These are phyloP conservation scores for Phataginus tetradactyla DNA, from an alignment of 2,797 vertebrate genomes.

Conservation along the genomic window DNA sequence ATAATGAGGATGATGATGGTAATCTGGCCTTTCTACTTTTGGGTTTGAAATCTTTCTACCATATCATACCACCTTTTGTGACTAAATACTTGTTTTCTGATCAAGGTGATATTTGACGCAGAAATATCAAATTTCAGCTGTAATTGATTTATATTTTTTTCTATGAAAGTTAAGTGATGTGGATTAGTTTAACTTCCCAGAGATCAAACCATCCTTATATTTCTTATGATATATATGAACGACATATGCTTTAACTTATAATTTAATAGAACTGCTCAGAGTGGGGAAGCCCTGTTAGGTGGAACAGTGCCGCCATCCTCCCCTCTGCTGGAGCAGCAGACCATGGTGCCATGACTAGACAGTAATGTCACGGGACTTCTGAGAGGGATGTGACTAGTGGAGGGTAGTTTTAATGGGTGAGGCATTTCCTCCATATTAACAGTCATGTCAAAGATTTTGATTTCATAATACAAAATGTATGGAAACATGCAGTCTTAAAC, in stretches of 20 bases:
- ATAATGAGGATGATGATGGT: not conserved
- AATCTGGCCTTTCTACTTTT: not conserved
- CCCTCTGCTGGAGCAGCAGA: not conserved
- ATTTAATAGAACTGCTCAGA: not conserved
- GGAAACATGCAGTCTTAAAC: not conserved
- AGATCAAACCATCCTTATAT: not conserved
- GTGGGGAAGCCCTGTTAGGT: not conserved
- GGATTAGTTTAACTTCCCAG: not conserved
- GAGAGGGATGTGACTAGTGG: not conserved
- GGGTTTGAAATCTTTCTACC: not conserved
- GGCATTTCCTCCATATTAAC: not conserved
- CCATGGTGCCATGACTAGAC: not conserved
- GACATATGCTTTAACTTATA: not conserved
- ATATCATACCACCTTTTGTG: not conserved
- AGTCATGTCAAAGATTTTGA: not conserved
- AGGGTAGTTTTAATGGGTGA: not conserved
- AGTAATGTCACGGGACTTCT: not conserved
- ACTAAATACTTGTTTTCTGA: slow-evolving; percentile 12
- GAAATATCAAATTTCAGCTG: slow-evolving; percentile 14
- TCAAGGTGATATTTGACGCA: not conserved
- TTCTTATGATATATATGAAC: not conserved
- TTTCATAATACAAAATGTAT: not conserved
- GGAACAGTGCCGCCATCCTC: not conserved
- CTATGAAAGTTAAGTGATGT: not conserved
- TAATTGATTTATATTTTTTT: slow-evolving; percentile 16